Conservation (phyloP, 2,888 invertebrate species). For the Nomada hirtipes region DNA sequence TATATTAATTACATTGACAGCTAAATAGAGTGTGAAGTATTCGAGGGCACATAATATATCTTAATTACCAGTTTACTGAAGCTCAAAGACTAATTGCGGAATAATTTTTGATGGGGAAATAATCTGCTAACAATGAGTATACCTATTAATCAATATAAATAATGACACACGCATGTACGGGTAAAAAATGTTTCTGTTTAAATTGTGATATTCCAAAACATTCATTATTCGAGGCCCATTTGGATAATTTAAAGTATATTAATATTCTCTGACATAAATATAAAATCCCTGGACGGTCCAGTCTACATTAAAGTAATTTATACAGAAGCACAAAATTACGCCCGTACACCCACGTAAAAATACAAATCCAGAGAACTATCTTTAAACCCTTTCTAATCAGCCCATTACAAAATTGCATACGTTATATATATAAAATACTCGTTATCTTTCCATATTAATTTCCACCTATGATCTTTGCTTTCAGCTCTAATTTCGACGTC, state of each 20-base stretch:
- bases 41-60: not conserved
- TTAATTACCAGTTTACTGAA: not conserved
- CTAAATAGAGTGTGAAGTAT: not conserved
- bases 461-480: not conserved
- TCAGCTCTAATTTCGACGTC: not conserved
- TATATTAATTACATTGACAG: not conserved
- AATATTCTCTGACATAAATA: too few relatives aligned
- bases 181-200: too few relatives aligned
- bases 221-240: too few relatives aligned
- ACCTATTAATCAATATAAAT: too few relatives aligned
- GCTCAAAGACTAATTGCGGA: not conserved
- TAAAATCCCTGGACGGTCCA: too few relatives aligned
- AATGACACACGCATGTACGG: too few relatives aligned
- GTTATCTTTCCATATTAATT: not conserved
- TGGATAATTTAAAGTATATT: too few relatives aligned
- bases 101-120: not conserved
- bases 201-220: too few relatives aligned
- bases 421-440: not conserved
- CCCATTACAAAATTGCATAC: not conserved
- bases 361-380: not conserved
- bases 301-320: too few relatives aligned
- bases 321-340: not conserved
- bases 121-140: not conserved
- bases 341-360: not conserved
- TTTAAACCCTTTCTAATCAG: not conserved